phyloP scores from a whole-genome alignment of 2,888 invertebrate species.

The Ormia ochracea region DNA sequence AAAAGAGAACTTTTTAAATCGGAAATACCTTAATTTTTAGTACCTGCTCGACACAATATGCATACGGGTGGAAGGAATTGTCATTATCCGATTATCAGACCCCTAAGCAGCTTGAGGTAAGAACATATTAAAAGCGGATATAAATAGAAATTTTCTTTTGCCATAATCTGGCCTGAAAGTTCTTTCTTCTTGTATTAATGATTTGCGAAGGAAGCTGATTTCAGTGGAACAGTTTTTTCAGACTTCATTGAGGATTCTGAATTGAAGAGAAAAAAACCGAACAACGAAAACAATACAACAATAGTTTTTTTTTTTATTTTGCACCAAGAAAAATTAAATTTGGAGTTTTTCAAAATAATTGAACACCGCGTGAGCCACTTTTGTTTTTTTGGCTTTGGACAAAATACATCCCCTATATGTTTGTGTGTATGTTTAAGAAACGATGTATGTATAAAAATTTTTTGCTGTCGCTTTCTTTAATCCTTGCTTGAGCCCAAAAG shows the following conservation, averaged over 20 bases:
- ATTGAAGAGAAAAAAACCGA: not conserved
- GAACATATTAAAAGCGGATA: conserved; percentile 49
- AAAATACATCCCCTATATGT: too few species aligned
- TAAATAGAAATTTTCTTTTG: conserved; percentile 35
- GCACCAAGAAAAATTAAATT: not conserved
- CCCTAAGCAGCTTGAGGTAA: too few species aligned
- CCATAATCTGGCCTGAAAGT: not conserved
- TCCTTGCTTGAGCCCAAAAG: too few species aligned
- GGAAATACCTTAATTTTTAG: too few species aligned
- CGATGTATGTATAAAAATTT: too few species aligned
- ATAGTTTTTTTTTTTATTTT: conserved; percentile 23
- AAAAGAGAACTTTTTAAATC: too few species aligned
- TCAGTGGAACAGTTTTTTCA: conserved; percentile 4
- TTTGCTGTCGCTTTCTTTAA: too few species aligned
- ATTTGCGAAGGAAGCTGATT: not conserved
- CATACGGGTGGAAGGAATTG: too few species aligned
- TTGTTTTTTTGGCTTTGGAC: not conserved
- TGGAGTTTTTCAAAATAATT: conserved; percentile 29
- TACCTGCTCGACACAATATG: too few species aligned
- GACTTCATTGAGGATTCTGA: conserved; percentile 16
- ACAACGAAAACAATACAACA: conserved; percentile 44
- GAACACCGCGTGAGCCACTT: conserved; percentile 6
- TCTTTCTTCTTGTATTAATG: not conserved
- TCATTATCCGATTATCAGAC: too few species aligned
- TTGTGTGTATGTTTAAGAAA: not conserved